Evolutionary conservation across 2,888 invertebrate species (phyloP), one percentile per base, ranked within the genome.

Genomic region (Mystacides longicornis): DNA sequence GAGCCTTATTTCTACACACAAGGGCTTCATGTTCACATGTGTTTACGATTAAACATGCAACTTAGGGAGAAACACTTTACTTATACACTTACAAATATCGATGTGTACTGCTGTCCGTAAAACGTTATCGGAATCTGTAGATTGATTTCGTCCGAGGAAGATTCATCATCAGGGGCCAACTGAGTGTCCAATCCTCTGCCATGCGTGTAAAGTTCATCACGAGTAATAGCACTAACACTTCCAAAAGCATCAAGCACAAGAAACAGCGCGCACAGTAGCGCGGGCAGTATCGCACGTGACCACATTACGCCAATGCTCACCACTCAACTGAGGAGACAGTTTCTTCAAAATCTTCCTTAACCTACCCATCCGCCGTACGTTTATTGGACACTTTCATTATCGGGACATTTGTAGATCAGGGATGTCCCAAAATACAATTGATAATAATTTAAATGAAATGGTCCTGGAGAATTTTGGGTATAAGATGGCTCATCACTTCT

Each of bases 31-130:
- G n/a, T n/a, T n/a, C n/a, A n/a, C n/a, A n/a, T n/a, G n/a, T n/a
- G n/a, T n/a, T n/a, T n/a, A n/a, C n/a, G n/a, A n/a, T n/a, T n/a
- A n/a, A n/a, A n/a, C n/a, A n/a, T n/a, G n/a, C n/a, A n/a, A n/a
- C n/a, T n/a, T n/a, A n/a, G n/a, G n/a, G n/a, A 27, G 27, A 27
- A 7, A 27, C 27, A 27, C 16, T 45, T 48, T n/a, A 46, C n/a
- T 22, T 7, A 27, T 18, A 19, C 65, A 92, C 93, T 93, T 75
- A 95, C 94, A 72, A 80, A 93, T 65, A 94, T 77, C 31, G 81
- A 79, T 54, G 84, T 81, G 70, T 89, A 93, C 60, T 74, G 73
- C 62, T 84, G 83, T 63, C 87, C 88, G 69, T 85, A 95, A 74
- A 92, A 92, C 50, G 81, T 76, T 54, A 95, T 80, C 1, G 93